Evolutionary conservation across 1,140 invertebrate genomes (phyloP).

Genomic region (Hyposmocoma kahamanoa): DNA sequence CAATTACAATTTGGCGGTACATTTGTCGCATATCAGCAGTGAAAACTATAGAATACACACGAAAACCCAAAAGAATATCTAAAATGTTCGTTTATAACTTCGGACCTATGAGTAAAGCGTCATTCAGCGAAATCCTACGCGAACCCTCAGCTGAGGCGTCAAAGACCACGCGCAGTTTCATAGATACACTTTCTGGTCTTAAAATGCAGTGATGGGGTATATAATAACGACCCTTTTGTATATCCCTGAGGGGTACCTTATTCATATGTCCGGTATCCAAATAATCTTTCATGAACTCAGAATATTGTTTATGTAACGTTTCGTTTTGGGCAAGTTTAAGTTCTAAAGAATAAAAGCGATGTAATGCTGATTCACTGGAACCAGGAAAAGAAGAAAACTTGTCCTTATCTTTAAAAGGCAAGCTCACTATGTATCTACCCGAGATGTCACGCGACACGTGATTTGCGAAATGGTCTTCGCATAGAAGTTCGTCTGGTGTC

Average conservation of each 20-base stretch:
- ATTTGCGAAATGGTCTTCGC: background rate
- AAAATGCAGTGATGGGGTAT: slow-evolving; percentile 54
- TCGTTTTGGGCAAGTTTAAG: background rate
- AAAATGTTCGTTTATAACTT: slow-evolving; percentile 37
- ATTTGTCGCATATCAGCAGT: slow-evolving; percentile 55
- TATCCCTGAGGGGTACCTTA: background rate
- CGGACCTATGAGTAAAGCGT: slow-evolving; percentile 40
- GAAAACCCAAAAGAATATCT: slow-evolving; percentile 49
- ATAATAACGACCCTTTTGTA: slow-evolving; percentile 18
- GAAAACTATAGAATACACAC: slow-evolving; percentile 35
- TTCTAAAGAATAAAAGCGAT: background rate
- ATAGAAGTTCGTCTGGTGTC: background rate
- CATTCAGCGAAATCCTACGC: slow-evolving; percentile 42
- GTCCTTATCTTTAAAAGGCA: background rate
- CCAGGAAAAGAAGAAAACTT: background rate
- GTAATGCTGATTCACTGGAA: background rate
- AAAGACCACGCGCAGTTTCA: slow-evolving; percentile 36
- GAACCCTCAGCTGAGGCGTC: slow-evolving; percentile 33
- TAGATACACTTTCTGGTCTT: slow-evolving; percentile 16
- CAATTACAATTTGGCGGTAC: slow-evolving; percentile 54
- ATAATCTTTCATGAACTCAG: slow-evolving; percentile 1
- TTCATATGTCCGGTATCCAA: background rate
- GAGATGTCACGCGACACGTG: background rate
- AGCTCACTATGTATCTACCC: background rate
- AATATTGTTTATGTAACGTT: background rate